These are phyloP conservation scores for Rhopalosiphum maidis DNA, from an alignment of 1,140 invertebrate species.

Conservation along the genomic window DNA sequence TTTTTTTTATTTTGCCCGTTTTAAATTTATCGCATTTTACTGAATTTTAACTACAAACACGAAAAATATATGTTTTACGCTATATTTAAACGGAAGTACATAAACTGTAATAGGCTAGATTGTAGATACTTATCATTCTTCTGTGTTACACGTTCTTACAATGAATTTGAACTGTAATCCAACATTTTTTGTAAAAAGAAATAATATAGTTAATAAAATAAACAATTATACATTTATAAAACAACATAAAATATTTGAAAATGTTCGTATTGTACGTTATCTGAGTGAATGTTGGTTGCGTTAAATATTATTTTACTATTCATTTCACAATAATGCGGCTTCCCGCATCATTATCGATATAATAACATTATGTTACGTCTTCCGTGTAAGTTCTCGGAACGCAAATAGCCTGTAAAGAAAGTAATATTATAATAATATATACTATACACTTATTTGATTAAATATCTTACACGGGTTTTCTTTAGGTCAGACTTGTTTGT, in stretches of 20 bases:
- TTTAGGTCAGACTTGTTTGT: not conserved
- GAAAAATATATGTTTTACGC: too few relatives aligned
- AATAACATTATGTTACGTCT: not conserved
- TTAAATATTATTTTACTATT: too few relatives aligned
- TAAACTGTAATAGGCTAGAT: not conserved
- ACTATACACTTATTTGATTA: not conserved
- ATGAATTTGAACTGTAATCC: not conserved
- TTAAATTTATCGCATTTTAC: too few relatives aligned
- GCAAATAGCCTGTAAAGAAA: not conserved
- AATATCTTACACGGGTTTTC: not conserved
- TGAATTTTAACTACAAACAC: too few relatives aligned
- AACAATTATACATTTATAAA: not conserved
- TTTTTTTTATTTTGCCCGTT: too few relatives aligned
- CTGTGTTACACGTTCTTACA: not conserved
- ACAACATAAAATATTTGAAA: not conserved
- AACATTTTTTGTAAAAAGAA: not conserved
- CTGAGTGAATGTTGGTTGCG: not conserved
- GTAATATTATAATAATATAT: not conserved
- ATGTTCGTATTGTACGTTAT: not conserved
- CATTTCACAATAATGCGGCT: not conserved
- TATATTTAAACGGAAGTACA: too few relatives aligned
- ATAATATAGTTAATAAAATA: not conserved
- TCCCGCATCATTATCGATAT: not conserved
- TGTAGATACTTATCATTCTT: not conserved
- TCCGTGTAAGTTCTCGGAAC: not conserved